Conservation (phyloP, 2,888 invertebrate genomes). For the Cephonodes hylas region DNA sequence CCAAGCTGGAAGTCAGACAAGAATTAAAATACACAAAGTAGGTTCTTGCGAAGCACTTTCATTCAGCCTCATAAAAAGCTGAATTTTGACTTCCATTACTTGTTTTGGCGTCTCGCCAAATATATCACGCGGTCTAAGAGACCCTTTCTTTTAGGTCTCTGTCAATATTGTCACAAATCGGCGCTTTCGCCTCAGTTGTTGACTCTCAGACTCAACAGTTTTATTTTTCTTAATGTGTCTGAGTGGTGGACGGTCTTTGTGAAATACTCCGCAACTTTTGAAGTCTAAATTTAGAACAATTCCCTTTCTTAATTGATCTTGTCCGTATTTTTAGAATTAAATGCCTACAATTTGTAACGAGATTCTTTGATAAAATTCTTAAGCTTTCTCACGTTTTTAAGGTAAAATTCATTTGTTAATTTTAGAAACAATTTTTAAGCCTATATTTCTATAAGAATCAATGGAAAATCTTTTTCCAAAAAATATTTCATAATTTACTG, state of each 20-base stretch:
- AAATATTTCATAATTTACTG: too few relatives aligned
- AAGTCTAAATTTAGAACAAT: not conserved
- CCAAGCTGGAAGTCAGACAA: not conserved
- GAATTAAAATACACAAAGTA: conserved; percentile 12
- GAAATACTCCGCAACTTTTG: not conserved
- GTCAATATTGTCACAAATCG: conserved; percentile 47
- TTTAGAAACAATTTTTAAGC: too few relatives aligned
- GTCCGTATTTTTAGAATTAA: not conserved
- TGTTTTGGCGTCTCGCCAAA: conserved; percentile 46
- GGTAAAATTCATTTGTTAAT: not conserved
- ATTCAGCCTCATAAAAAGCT: conserved; percentile 5
- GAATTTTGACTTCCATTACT: conserved; percentile 38
- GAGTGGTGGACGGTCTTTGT: not conserved
- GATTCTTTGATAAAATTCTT: not conserved
- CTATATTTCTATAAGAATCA: too few relatives aligned
- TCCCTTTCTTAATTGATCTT: not conserved
- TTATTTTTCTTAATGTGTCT: conserved; percentile 8
- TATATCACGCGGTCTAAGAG: conserved; percentile 41
- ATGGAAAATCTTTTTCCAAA: too few relatives aligned
- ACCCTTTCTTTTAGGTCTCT: conserved; percentile 52
- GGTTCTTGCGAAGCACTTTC: not conserved
- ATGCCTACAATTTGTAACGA: not conserved
- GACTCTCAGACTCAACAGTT: not conserved
- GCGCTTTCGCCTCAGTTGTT: conserved; percentile 25
- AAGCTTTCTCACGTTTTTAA: not conserved